phyloP scores from a whole-genome alignment of 2,113 vertebrate species.

The Oncorhynchus kisutch region DNA sequence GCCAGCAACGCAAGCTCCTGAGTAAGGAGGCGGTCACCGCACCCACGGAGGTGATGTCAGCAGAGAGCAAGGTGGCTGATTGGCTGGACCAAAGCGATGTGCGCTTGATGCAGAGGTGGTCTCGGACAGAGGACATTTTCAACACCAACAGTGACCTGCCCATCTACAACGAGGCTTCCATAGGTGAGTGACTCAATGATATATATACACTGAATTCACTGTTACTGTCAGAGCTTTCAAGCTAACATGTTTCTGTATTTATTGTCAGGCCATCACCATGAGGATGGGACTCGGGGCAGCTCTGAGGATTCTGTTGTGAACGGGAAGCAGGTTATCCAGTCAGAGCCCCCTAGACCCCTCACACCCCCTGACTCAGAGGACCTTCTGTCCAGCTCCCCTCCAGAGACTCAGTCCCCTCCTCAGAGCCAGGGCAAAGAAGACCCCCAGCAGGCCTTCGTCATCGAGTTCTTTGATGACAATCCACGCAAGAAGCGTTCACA shows the following conservation, averaged over 20 bases:
- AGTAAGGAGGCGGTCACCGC: constrained; percentile 66
- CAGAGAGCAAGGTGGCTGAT: constrained; percentile 91
- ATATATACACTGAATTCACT: background rate
- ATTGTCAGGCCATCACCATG: constrained; percentile 75
- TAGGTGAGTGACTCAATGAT: constrained; percentile 66
- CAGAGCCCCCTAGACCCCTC: constrained; percentile 18
- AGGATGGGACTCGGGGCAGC: constrained; percentile 78
- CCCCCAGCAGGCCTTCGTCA: constrained; percentile 88
- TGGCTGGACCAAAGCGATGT: constrained; percentile 94
- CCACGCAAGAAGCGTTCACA: constrained; percentile 84
- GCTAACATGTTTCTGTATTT: constrained; percentile 31
- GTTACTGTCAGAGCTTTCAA: background rate
- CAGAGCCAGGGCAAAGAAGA: constrained; percentile 78
- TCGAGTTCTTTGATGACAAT: constrained; percentile 87
- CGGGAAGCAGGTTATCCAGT: constrained; percentile 56
- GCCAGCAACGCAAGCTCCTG: constrained; percentile 73
- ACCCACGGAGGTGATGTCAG: constrained; percentile 84
- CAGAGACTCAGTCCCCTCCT: constrained; percentile 69
- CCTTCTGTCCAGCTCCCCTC: constrained; percentile 38
- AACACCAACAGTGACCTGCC: constrained; percentile 77
- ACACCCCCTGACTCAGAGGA: constrained; percentile 40
- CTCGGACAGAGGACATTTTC: constrained; percentile 75
- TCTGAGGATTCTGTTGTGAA: constrained; percentile 74
- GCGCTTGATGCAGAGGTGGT: constrained; percentile 66
- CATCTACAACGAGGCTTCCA: constrained; percentile 71